These are phyloP conservation scores for Belonocnema kinseyi DNA, from an alignment of 1,140 invertebrate genomes.

Conservation along the genomic window DNA sequence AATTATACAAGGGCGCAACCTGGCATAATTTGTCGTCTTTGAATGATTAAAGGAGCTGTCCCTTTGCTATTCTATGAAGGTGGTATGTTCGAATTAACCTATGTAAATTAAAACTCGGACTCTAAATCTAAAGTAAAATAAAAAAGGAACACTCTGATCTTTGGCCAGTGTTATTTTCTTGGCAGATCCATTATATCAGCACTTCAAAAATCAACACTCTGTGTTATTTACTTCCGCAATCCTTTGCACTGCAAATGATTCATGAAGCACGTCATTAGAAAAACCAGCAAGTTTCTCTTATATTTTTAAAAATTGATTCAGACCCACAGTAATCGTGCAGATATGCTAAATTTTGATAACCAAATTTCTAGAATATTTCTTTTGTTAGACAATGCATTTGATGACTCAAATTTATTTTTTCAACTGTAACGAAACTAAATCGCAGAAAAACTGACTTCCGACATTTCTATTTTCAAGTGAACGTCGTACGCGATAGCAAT, in stretches of 20 bases:
- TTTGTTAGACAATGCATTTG: not conserved
- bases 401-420: not conserved
- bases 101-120: not conserved
- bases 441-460: not conserved
- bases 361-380: not conserved
- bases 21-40: slow-evolving; percentile 26
- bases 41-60: slow-evolving; percentile 27
- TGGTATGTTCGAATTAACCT: not conserved
- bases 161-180: too few species aligned
- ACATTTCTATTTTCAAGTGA: slow-evolving; percentile 2
- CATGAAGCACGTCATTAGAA: too few species aligned
- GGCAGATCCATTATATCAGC: too few species aligned
- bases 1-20: slow-evolving; percentile 29
- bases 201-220: too few species aligned
- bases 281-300: too few species aligned
- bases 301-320: too few species aligned
- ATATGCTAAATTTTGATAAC: too few species aligned
- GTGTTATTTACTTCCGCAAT: too few species aligned
- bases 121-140: not conserved
- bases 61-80: slow-evolving; percentile 10
- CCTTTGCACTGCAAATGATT: too few species aligned
- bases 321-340: too few species aligned
- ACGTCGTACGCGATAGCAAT: not conserved
- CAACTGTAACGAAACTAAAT: too few species aligned
- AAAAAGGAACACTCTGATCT: not conserved